Evolutionary conservation across 2,113 vertebrate species (phyloP), one percentile per base, ranked within the genome.

Genomic region (Pseudopipra pipra): DNA sequence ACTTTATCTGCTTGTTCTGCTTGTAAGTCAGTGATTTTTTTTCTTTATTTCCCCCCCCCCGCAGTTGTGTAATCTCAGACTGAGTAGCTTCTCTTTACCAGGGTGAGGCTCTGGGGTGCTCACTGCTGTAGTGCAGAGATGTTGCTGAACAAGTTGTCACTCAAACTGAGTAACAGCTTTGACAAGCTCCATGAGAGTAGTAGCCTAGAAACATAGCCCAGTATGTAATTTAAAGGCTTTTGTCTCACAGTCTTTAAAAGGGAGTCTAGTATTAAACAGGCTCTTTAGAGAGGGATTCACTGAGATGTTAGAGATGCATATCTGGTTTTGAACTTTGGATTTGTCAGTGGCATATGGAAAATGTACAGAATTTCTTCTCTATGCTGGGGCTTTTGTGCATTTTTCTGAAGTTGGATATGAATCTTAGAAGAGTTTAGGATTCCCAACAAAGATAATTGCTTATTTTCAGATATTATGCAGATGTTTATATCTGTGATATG

Each of bases 111-210:
- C 6, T 1, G 5, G 46, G 4, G 24, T 25, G 25, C n/a, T 90
- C 0, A 0, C 20, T 71, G 35, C 73, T 94, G 27, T 61, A 28
- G 25, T 6, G n/a, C 72, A 43, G 63, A 59, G 62, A 11, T 12
- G 2, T 17, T 52, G 27, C 65, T 68, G 59, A 55, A 25, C 11
- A 41, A 75, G 41, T n/a, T 68, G 56, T 52, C 30, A 6, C 28
- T 90, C 24, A 55, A 2, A 2, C 15, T 4, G 1, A 23, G 33
- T 27, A 39, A 31, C 28, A 72, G 31, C 51, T 65, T 49, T 46
- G 76, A n/a, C 11, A 14, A 8, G 11, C 43, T 44, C 0, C 0
- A 2, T 19, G 24, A 46, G 23, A 49, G 55, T 2, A 11, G 41
- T n/a, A 70, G 41, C 30, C 59, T 39, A 12, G 31, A 55, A 71